A percentile compares a stretch with the other conserved stretches of the same genome.
Evolutionary conservation across 1,140 invertebrate species (phyloP).

Genomic region (Sarcophaga peregrina): DNA sequence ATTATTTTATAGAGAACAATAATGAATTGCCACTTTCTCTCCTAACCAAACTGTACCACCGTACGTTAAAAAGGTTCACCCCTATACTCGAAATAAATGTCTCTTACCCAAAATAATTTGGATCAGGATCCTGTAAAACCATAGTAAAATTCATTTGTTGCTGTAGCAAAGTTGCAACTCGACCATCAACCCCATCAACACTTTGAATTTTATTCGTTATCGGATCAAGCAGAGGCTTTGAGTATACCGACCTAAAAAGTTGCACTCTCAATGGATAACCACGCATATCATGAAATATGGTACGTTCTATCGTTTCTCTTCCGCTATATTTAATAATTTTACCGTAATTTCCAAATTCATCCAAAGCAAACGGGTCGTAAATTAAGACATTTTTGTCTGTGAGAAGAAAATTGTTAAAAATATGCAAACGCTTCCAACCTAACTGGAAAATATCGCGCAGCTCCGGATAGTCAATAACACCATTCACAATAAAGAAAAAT

Average conservation of each 20-base stretch:
- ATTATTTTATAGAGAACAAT: no score
- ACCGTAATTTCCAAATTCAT: constrained; percentile 41
- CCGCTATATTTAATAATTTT: constrained; percentile 45
- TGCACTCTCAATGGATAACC: constrained; percentile 58
- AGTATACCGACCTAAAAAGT: constrained; percentile 61
- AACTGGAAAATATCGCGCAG: constrained; percentile 19
- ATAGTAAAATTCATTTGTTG: constrained; percentile 57
- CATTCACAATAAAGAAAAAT: constrained; percentile 40
- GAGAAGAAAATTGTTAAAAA: constrained; percentile 40
- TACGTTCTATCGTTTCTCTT: constrained; percentile 13
- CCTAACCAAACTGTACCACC: no score
- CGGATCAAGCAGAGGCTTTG: constrained; percentile 48
- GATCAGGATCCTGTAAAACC: constrained; percentile 54
- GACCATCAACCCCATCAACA: constrained; percentile 56
- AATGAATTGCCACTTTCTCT: no score
- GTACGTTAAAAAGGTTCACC: no score
- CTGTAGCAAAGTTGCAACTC: constrained; percentile 50
- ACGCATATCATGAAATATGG: constrained; percentile 50
- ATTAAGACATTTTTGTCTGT: constrained; percentile 46
- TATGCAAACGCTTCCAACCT: constrained; percentile 33
- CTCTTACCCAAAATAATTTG: constrained; percentile 61
- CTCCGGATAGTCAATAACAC: background rate
- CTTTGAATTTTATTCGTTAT: constrained; percentile 44
- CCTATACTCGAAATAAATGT: background rate
- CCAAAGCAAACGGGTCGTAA: constrained; percentile 55